Conservation (phyloP, 2,113 vertebrate genomes). For the Calyptommatus sinebrachiatus region DNA sequence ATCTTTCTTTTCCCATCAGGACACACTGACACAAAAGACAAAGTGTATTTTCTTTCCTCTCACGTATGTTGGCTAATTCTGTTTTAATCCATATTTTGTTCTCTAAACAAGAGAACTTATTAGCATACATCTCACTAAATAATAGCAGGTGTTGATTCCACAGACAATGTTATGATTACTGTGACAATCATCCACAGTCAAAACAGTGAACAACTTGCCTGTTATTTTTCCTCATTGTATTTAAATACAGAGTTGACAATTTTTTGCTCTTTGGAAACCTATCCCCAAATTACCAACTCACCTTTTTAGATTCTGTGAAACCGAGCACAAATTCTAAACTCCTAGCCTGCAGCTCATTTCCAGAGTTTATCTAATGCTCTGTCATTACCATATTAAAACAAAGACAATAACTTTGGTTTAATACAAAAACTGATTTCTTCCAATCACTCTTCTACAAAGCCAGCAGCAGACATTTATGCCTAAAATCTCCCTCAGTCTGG, state of each 20-base stretch:
- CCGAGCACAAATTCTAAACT: background rate
- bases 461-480: no score
- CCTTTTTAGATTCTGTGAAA: background rate
- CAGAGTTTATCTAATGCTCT: background rate
- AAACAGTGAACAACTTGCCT: background rate
- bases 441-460: background rate
- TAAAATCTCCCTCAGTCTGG: no score
- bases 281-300: background rate
- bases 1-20: slow-evolving; percentile 1
- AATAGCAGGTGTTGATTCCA: slow-evolving; percentile 5
- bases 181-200: background rate
- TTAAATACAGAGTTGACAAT: background rate
- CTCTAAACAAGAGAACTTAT: background rate
- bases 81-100: slow-evolving; percentile 15
- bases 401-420: background rate
- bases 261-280: background rate
- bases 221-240: background rate
- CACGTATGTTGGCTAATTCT: background rate
- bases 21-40: background rate
- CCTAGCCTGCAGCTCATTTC: background rate
- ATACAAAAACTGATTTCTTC: background rate
- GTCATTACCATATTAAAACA: background rate
- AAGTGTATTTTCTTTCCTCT: background rate
- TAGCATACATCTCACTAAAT: slow-evolving; percentile 4
- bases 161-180: background rate